These are phyloP conservation scores for Eublepharis macularius DNA, from an alignment of 2,113 vertebrate genomes.

Conservation along the genomic window DNA sequence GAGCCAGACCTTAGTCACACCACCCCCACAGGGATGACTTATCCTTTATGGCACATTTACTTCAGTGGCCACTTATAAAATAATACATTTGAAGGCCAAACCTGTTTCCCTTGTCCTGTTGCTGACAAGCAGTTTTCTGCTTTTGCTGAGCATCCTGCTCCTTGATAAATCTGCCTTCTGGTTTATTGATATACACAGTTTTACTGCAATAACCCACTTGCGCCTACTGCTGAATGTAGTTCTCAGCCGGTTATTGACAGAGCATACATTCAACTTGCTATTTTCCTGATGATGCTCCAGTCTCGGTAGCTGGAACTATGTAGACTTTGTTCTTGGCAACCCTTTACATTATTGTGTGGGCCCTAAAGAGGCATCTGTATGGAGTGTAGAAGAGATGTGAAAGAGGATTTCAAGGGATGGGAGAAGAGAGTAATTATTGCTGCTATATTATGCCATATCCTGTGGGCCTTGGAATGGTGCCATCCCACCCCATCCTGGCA, in stretches of 20 bases:
- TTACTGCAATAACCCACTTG: not conserved
- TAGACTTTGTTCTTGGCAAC: not conserved
- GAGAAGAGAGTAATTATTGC: too few relatives aligned
- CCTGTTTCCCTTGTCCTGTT: not conserved
- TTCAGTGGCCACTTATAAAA: not conserved
- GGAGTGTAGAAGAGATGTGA: too few relatives aligned
- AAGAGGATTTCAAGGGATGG: too few relatives aligned
- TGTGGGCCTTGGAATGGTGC: too few relatives aligned
- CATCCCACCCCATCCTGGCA: too few relatives aligned
- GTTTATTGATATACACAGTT: not conserved
- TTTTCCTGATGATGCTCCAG: not conserved
- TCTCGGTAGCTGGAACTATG: too few relatives aligned
- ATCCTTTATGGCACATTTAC: not conserved
- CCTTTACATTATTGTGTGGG: not conserved
- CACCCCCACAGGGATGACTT: not conserved
- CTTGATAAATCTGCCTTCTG: not conserved
- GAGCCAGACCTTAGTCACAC: not conserved
- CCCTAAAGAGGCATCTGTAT: too few relatives aligned
- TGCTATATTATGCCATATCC: too few relatives aligned
- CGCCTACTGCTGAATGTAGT: not conserved
- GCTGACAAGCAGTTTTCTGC: slow-evolving; percentile 3
- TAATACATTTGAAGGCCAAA: slow-evolving; percentile 13
- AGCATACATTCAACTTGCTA: not conserved
- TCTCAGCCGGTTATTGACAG: not conserved
- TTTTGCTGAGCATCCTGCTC: not conserved